phyloP scores from a whole-genome alignment of 2,888 invertebrate species.

The Cephonodes hylas region DNA sequence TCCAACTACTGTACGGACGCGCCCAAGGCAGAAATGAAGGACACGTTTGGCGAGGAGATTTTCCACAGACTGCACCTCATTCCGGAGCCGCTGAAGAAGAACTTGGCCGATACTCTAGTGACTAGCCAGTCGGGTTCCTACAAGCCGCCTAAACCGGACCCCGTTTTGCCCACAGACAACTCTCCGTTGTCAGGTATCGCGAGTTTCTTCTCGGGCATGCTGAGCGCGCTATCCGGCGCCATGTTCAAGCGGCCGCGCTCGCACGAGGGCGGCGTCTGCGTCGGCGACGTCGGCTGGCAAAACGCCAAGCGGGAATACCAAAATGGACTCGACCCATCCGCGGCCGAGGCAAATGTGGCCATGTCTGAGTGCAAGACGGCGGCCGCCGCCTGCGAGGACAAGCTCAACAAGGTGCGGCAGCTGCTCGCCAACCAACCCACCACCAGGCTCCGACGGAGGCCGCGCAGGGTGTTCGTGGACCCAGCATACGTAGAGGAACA shows the following conservation, averaged over 20 bases:
- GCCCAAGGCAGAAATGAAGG: conserved; percentile 46
- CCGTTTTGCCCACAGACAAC: conserved; percentile 28
- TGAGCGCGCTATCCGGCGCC: conserved; percentile 56
- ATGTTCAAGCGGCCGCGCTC: conserved; percentile 56
- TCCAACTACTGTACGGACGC: conserved; percentile 57
- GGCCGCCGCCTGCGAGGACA: conserved; percentile 60
- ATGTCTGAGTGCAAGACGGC: conserved; percentile 55
- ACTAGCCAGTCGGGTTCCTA: conserved; percentile 20
- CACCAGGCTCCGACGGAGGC: not conserved
- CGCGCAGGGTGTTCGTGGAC: conserved; percentile 58
- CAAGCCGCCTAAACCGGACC: conserved; percentile 14
- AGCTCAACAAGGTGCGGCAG: conserved; percentile 54
- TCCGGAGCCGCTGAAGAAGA: conserved; percentile 65
- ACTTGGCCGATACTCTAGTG: conserved; percentile 61
- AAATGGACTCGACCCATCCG: conserved; percentile 50
- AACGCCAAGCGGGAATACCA: conserved; percentile 58
- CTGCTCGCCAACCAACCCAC: conserved; percentile 28
- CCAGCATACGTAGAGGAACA: conserved; percentile 52
- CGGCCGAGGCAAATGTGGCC: conserved; percentile 39
- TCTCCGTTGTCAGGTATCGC: conserved; percentile 53
- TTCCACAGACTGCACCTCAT: conserved; percentile 57
- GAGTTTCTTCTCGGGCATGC: conserved; percentile 58
- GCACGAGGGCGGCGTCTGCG: conserved; percentile 43
- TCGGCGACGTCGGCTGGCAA: conserved; percentile 51
- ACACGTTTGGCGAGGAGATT: conserved; percentile 47